These are phyloP conservation scores for Melinopterus prodromus DNA, from an alignment of 2,888 invertebrate species.

Conservation along the genomic window DNA sequence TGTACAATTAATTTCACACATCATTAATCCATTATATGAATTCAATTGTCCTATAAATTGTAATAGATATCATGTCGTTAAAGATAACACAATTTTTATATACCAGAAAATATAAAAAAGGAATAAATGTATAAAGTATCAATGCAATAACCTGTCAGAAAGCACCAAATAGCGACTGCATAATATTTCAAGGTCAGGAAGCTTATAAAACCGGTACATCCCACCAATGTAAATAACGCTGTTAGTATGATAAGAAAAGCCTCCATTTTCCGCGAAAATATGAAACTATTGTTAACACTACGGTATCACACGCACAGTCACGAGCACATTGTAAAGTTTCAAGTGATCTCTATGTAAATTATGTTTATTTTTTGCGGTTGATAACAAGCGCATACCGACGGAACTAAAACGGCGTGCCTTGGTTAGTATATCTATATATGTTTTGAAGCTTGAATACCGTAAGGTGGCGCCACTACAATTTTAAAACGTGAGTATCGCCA, in stretches of 20 bases:
- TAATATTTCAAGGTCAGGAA: slow-evolving; percentile 46
- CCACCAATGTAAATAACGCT: neutral
- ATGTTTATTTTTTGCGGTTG: slow-evolving; percentile 4
- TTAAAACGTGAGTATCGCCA: no score
- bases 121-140: slow-evolving; percentile 23
- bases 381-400: neutral
- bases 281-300: neutral
- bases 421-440: no score
- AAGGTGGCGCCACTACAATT: no score
- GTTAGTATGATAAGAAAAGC: neutral
- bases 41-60: slow-evolving; percentile 23
- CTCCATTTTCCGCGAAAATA: neutral
- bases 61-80: slow-evolving; percentile 18
- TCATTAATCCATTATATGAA: slow-evolving; percentile 1
- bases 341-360: neutral
- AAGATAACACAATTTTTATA: slow-evolving; percentile 10
- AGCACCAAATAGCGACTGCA: slow-evolving; percentile 43
- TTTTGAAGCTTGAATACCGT: no score
- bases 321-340: neutral
- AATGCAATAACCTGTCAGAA: slow-evolving; percentile 41
- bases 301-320: neutral
- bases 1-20: slow-evolving; percentile 51
- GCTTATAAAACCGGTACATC: slow-evolving; percentile 39
- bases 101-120: neutral
- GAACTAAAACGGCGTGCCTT: no score